A percentile compares a stretch with the other conserved stretches of the same genome.
These are phyloP conservation scores for Acronicta leporina DNA, from an alignment of 2,888 invertebrate species.

Conservation along the genomic window DNA sequence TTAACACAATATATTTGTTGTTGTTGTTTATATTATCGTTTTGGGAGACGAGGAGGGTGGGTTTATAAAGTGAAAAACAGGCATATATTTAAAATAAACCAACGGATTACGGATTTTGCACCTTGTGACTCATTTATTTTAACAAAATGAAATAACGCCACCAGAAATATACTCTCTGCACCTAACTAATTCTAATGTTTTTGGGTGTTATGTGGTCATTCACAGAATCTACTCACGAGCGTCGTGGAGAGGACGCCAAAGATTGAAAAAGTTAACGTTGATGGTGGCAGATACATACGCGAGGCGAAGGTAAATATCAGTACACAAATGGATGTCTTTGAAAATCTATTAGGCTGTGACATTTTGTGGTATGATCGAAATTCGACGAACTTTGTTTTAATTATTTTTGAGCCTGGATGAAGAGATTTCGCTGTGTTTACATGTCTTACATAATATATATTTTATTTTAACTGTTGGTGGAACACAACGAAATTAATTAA, in stretches of 20 bases:
- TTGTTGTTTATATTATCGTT: no score
- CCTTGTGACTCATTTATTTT: slow-evolving; percentile 18
- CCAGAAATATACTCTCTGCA: slow-evolving; percentile 24
- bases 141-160: slow-evolving; percentile 28
- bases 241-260: slow-evolving; percentile 97
- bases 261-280: slow-evolving; percentile 98
- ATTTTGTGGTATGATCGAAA: slow-evolving; percentile 56
- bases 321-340: slow-evolving; percentile 41
- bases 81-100: neutral
- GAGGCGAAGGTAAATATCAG: slow-evolving; percentile 97
- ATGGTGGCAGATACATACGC: slow-evolving; percentile 98
- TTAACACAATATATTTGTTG: no score
- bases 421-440: neutral
- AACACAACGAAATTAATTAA: neutral
- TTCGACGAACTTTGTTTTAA: neutral
- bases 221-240: slow-evolving; percentile 96
- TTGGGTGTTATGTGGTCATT: slow-evolving; percentile 77
- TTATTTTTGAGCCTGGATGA: slow-evolving; percentile 9
- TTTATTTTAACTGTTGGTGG: neutral
- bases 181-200: slow-evolving; percentile 48
- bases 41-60: neutral
- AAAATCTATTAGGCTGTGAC: slow-evolving; percentile 57
- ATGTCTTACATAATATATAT: neutral
- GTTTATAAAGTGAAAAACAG: neutral
- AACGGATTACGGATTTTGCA: slow-evolving; percentile 7